phyloP scores from a whole-genome alignment of 2,797 vertebrate species.

The Tinamus major region DNA sequence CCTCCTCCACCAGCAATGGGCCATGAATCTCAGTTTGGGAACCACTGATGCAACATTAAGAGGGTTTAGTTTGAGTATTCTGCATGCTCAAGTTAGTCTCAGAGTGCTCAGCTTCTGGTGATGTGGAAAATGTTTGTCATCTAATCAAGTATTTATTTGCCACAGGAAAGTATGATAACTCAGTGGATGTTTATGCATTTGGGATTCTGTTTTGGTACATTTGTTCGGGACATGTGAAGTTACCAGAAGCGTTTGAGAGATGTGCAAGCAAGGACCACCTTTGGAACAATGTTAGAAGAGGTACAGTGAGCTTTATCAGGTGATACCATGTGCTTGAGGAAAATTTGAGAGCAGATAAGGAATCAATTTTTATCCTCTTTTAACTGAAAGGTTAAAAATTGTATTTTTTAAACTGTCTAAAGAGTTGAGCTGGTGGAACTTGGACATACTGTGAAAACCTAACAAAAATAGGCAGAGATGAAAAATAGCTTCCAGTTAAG shows the following conservation, averaged over 20 bases:
- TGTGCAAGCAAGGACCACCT: conserved; percentile 98
- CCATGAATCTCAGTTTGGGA: not conserved
- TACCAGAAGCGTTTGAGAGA: conserved; percentile 97
- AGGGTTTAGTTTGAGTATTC: not conserved
- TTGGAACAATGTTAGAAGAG: conserved; percentile 98
- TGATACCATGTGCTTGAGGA: not conserved
- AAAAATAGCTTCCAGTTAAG: not conserved
- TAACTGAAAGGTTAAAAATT: not conserved
- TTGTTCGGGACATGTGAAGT: conserved; percentile 94
- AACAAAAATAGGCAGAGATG: not conserved
- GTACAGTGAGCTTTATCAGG: conserved; percentile 66
- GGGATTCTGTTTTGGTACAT: conserved; percentile 99
- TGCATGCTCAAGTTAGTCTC: not conserved
- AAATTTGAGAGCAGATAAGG: not conserved
- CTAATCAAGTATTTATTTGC: not conserved
- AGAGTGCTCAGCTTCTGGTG: not conserved
- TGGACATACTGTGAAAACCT: not conserved
- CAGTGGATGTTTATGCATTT: conserved; percentile 97
- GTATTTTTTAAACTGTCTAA: not conserved
- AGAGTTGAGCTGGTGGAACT: not conserved
- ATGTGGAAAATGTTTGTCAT: not conserved
- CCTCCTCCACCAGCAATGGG: not conserved
- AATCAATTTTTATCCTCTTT: not conserved
- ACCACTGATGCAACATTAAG: not conserved
- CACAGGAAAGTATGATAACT: conserved; percentile 97